phyloP scores from a whole-genome alignment of 2,797 vertebrate species.

The Spondyliosoma cantharus region DNA sequence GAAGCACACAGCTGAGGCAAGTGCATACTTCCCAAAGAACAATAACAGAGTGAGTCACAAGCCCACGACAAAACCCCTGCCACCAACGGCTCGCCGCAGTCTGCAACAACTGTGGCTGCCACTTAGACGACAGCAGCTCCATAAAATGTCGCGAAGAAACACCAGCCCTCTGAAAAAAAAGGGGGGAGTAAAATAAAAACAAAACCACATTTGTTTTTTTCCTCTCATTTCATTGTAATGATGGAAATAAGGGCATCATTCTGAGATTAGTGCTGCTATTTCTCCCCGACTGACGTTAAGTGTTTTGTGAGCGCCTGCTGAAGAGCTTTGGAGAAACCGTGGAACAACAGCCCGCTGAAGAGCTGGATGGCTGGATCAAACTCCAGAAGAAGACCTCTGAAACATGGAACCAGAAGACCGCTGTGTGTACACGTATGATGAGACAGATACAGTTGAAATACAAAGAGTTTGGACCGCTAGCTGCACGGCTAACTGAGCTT shows the following conservation, averaged over 20 bases:
- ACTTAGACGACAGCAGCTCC: conserved; percentile 79
- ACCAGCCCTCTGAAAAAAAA: conserved; percentile 60
- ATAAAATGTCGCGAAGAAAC: conserved; percentile 77
- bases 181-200: conserved; percentile 67
- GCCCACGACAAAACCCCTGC: conserved; percentile 71
- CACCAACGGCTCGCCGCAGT: conserved; percentile 76
- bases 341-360: conserved; percentile 53
- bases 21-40: conserved; percentile 70
- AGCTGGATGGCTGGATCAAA: conserved; percentile 29
- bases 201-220: conserved; percentile 73
- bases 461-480: too few species aligned
- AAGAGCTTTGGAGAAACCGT: conserved; percentile 63
- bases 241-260: conserved; percentile 87
- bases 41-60: conserved; percentile 76
- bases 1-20: conserved; percentile 57
- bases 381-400: conserved; percentile 7
- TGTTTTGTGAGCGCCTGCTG: conserved; percentile 68
- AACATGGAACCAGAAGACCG: not conserved
- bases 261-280: conserved; percentile 80
- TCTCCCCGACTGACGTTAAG: conserved; percentile 70
- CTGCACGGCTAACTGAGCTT: too few species aligned
- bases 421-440: not conserved
- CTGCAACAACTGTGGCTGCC: conserved; percentile 74
- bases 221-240: conserved; percentile 81
- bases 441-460: not conserved